Evolutionary conservation across 92 coral and sea anemone genomes (phyloP), one percentile per base, ranked within the genome.

Genomic region (Epizoanthus rinbou): DNA sequence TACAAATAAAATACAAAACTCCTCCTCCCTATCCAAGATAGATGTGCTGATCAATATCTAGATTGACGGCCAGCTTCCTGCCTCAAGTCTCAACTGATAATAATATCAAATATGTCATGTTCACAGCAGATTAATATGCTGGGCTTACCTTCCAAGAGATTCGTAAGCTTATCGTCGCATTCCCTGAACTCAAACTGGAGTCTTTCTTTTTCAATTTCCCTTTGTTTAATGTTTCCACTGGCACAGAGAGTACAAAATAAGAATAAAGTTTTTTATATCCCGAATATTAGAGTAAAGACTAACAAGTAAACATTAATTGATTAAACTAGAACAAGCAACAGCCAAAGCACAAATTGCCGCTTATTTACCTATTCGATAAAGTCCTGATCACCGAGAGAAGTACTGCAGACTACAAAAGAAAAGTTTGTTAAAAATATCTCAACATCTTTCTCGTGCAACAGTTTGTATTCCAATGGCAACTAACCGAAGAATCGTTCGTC

Each of bases 181-280:
- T 90, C 95, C 69, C 86, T 87, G 41, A 94, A 91, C 58, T 89
- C 97, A 86, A 88, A 89, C 73, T 97, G 97, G 24, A 97, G 91
- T 52, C 98, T 86, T 63, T 94, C 98, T 37, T 87, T 91, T 69
- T 97, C 99, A 64, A 87, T 93, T 68, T 88, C 95, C 76, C 99
- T 85, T 75, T 94, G 91, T 65, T 92, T 91, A 67, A 87, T 89
- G 85, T 97, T 87, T 28, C 94, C 97, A 75, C 99, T 93, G 67
- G 41, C 33, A 14, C 28, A 50, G 60, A 45, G 63, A 7, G 60
- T 28, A 15, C 9, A 57, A 75, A 57, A 25, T 47, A 9, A 47
- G 14, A 47, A 47, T 47, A 47, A 10, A 47, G 14, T 0, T 11
- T 47, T 47, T 1, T 5, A 4, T 15, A 47, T 16, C 37, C 19